Evolutionary conservation across 2,113 vertebrate genomes (phyloP), one percentile per base, ranked within the genome.

Genomic region (Cromileptes altivelis): DNA sequence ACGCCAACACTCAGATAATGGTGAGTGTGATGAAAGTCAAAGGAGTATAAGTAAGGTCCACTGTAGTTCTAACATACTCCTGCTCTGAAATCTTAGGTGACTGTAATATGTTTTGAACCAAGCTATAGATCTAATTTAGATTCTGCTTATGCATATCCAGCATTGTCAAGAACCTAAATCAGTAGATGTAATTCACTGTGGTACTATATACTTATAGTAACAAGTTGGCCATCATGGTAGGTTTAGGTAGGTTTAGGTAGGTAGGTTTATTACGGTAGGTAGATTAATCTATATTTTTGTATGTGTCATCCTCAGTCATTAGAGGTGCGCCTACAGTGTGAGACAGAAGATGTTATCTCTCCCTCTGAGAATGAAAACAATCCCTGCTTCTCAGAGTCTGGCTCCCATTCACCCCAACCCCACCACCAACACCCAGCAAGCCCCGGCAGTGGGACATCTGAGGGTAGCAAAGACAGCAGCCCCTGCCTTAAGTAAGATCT

Each of bases 291-390:
- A 4, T 70, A 45, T 49, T 45, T 57, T 19, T 56, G 25, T 52
- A 7, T 64, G 14, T 90, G 45, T 83, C 11, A 11, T 83, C 42
- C 86, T 21, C 93, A 99, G 98, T 96, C 97, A 45, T 89, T 99
- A 91, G 98, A 99, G 65, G 95, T 99, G 74, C 96, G 97, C 70
- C 95, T 99, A 89, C 98, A 97, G 67, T 97, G 94, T 61, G 98
- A 99, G 68, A 78, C 95, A n/a, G 98, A 99, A 87, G 98, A 99
- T 62, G 96, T 96, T 85, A 96, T 98, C 85, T 97, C 97, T 62
- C 98, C 98, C 0, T 95, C 95, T 2, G 98, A 99, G 81, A 92
- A 94, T 42, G 98, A 99, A 95, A 95, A 96, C 88, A 96, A 96
- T 83, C 94, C 97, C 80, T 94, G 96, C 25, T 97, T 97, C 92